Conservation (phyloP, 2,888 invertebrate species). For the Serripes groenlandicus region DNA sequence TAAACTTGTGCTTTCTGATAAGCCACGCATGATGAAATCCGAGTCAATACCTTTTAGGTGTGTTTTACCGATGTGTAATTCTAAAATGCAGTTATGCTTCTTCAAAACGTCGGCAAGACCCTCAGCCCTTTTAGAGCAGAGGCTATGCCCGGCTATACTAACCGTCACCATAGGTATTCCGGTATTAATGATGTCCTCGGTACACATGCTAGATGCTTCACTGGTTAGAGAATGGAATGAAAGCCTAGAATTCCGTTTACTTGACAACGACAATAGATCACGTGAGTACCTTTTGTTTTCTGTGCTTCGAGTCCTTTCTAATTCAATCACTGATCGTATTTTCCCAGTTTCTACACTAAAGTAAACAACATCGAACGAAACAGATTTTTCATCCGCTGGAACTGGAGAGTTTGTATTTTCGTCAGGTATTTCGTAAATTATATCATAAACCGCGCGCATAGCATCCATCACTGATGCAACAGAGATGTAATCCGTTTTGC, state of each 20-base stretch:
- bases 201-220: slow-evolving; percentile 65
- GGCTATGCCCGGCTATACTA: slow-evolving; percentile 80
- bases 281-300: slow-evolving; percentile 69
- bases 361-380: slow-evolving; percentile 83
- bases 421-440: slow-evolving; percentile 75
- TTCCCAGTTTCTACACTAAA: slow-evolving; percentile 78
- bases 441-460: slow-evolving; percentile 79
- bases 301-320: slow-evolving; percentile 76
- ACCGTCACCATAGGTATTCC: slow-evolving; percentile 83
- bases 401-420: slow-evolving; percentile 65
- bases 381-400: slow-evolving; percentile 80
- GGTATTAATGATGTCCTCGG: slow-evolving; percentile 68
- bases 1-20: slow-evolving; percentile 75
- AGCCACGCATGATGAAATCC: slow-evolving; percentile 71
- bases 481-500: slow-evolving; percentile 71
- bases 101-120: slow-evolving; percentile 76
- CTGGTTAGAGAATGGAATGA: slow-evolving; percentile 75
- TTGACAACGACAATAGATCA: slow-evolving; percentile 67
- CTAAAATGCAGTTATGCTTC: slow-evolving; percentile 80
- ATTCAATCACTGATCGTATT: slow-evolving; percentile 80
- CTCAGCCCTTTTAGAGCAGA: slow-evolving; percentile 75
- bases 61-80: slow-evolving; percentile 83
- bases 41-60: slow-evolving; percentile 80
- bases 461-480: slow-evolving; percentile 79
- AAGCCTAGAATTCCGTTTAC: slow-evolving; percentile 74